Evolutionary conservation across 2,888 invertebrate genomes (phyloP).

Genomic region (Rotaria socialis): DNA sequence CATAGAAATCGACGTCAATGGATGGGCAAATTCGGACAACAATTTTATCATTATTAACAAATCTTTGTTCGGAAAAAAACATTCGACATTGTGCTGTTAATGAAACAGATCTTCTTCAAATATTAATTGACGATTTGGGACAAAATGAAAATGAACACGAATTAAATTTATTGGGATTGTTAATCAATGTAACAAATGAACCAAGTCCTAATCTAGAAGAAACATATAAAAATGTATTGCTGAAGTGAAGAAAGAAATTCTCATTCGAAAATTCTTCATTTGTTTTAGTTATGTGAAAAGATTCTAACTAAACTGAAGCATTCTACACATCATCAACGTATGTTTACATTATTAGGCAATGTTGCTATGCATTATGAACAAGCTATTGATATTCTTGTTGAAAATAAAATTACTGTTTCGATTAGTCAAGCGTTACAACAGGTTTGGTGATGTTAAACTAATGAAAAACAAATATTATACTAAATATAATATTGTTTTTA

Average conservation of each 20-base stretch:
- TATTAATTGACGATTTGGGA: not conserved
- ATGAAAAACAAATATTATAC: too few relatives aligned
- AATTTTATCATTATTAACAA: constrained; percentile 1
- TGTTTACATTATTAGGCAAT: constrained; percentile 20
- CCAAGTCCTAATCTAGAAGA: not conserved
- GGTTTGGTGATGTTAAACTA: not conserved
- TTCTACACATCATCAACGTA: not conserved
- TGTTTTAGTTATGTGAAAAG: not conserved
- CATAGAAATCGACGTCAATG: not conserved
- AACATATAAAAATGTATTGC: not conserved
- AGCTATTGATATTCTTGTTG: not conserved
- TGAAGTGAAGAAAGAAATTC: not conserved
- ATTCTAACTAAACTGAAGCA: not conserved
- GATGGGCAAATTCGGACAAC: not conserved
- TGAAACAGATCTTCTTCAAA: not conserved
- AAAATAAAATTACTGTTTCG: not conserved
- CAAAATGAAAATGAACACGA: not conserved
- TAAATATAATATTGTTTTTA: not conserved
- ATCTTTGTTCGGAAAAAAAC: not conserved
- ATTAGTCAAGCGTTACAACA: constrained; percentile 4
- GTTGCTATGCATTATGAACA: not conserved
- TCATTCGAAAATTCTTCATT: not conserved
- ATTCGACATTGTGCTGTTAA: not conserved
- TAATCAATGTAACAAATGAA: not conserved
- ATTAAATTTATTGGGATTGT: not conserved